phyloP scores from a whole-genome alignment of 2,113 vertebrate species.

The Salminus brasiliensis region DNA sequence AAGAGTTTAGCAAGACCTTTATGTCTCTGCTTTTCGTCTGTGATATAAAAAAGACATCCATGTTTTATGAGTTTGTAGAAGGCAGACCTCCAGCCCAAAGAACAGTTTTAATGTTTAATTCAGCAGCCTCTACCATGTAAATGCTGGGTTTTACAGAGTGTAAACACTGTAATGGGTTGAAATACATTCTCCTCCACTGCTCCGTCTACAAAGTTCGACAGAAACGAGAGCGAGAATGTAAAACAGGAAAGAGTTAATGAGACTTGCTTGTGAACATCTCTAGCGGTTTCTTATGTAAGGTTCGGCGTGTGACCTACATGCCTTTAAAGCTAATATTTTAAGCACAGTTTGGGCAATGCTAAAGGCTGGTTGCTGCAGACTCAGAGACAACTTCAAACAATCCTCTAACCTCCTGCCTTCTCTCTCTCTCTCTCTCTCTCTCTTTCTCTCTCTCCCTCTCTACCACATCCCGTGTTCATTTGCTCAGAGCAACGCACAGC shows the following conservation, averaged over 20 bases:
- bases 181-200: constrained; percentile 1
- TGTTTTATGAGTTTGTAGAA: not conserved
- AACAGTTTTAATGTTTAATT: constrained; percentile 10
- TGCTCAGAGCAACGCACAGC: constrained; percentile 54
- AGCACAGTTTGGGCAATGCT: constrained; percentile 36
- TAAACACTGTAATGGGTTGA: not conserved
- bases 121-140: not conserved
- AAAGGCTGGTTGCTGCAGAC: constrained; percentile 39
- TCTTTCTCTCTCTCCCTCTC: constrained; percentile 25
- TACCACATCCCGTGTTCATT: constrained; percentile 59
- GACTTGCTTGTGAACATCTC: constrained; percentile 30
- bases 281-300: constrained; percentile 49
- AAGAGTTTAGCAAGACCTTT: not conserved
- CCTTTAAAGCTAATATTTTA: constrained; percentile 48
- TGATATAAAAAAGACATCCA: not conserved
- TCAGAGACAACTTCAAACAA: constrained; percentile 58
- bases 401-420: not conserved
- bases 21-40: not conserved
- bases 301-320: constrained; percentile 48
- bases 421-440: constrained; percentile 5
- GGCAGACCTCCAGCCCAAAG: not conserved
- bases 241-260: constrained; percentile 26
- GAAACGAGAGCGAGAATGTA: constrained; percentile 1
- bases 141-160: not conserved
- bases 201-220: not conserved